phyloP scores from a whole-genome alignment of 1,140 invertebrate genomes.

The Drosophila tsacasi region DNA sequence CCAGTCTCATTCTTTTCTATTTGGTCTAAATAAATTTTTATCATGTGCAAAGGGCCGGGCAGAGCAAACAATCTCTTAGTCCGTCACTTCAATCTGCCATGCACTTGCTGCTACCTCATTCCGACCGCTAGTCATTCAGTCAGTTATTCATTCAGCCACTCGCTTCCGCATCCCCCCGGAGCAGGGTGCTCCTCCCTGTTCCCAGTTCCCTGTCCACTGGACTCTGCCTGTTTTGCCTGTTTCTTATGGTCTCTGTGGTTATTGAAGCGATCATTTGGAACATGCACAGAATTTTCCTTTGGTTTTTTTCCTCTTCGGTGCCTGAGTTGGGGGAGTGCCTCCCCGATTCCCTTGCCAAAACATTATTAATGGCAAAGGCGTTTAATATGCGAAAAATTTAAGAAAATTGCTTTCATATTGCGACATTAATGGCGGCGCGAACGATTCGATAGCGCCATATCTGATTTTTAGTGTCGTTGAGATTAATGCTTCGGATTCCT shows the following conservation, averaged over 20 bases:
- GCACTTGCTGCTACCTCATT: conserved; percentile 42
- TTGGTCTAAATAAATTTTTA: conserved; percentile 83
- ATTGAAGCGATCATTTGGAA: conserved; percentile 84
- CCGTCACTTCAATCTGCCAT: conserved; percentile 44
- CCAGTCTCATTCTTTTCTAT: conserved; percentile 80
- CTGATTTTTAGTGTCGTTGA: conserved; percentile 82
- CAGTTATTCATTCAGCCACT: conserved; percentile 57
- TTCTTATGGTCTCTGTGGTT: conserved; percentile 84
- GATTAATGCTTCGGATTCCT: conserved; percentile 66
- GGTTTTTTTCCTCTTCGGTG: conserved; percentile 27
- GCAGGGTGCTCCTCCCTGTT: not conserved
- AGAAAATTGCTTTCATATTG: conserved; percentile 83
- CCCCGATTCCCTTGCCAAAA: conserved; percentile 1
- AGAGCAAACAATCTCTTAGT: conserved; percentile 43
- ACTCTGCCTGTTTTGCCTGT: conserved; percentile 51
- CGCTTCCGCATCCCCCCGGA: conserved; percentile 10
- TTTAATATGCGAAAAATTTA: conserved; percentile 83
- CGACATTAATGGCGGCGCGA: conserved; percentile 75
- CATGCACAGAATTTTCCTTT: conserved; percentile 78
- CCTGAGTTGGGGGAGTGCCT: no score
- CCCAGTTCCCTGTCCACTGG: not conserved
- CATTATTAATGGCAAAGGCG: conserved; percentile 75
- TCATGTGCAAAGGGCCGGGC: conserved; percentile 67
- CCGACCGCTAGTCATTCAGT: conserved; percentile 40
- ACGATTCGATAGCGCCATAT: conserved; percentile 52